Base-by-base conservation (phyloP, 2,113 vertebrate genomes). In the Callipepla californica region DNA sequence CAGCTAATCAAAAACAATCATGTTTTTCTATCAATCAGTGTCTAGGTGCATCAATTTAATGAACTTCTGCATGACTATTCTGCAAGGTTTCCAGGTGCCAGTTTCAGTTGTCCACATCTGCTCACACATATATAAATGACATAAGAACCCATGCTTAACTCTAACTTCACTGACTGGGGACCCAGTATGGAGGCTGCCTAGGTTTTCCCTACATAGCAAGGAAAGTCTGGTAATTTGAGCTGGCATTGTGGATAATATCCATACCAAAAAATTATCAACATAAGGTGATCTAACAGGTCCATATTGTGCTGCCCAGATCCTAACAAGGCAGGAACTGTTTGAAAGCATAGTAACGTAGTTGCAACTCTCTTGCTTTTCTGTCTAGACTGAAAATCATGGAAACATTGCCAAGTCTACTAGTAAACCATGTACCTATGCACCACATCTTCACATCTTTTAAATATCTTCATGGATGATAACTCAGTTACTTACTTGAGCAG, bases 121-220 rank as follows among this genome's bases (percentile, higher is more conserved):
- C 23, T 84, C 9, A 72, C 19, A 47, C 21, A 7, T 20, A 40
- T 1, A 10, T 3, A 26, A 30, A 47, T 20, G 14, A 34, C 11
- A 3, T 17, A 45, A 20, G 3, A 36, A 23, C 2, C 21, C 38
- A n/a, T 9, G 7, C 13, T 38, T 81, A 34, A 16, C 7, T 59
- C 8, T 47, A 23, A n/a, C 18, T 34, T 12, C 7, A 45, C 13
- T 25, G 12, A 38, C 44, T 44, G 1, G 57, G 48, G 21, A 4
- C 50, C 6, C 25, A 11, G 32, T 19, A 44, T 13, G 10, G 13
- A 76, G 13, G 10, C 4, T 72, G 48, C 28, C 34, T 44, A 22
- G 0, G 0, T 32, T 82, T 69, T 51, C 22, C 23, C 22, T 23
- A n/a, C 34, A 14, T 55, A 73, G 44, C 9, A 1, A 2, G n/a